Percentiles rank a stretch among this genome's conserved stretches.
These are phyloP conservation scores for Desmodus rotundus DNA, from an alignment of 2,113 vertebrate species.

Conservation along the genomic window DNA sequence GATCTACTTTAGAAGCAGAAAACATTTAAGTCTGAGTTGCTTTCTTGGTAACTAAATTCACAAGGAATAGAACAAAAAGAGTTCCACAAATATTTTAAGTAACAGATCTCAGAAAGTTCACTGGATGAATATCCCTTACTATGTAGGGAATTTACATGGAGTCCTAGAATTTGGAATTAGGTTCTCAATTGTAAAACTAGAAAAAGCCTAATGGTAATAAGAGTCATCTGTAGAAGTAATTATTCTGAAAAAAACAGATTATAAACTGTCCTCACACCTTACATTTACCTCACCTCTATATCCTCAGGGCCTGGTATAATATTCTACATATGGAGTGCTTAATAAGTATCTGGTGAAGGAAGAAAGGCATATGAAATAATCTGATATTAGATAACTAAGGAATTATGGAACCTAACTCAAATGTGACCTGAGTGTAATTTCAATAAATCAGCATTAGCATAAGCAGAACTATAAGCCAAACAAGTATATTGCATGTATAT, in stretches of 20 bases:
- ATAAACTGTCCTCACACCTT: neutral
- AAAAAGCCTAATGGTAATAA: neutral
- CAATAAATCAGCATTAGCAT: neutral
- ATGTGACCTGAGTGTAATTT: neutral
- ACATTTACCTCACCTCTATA: neutral
- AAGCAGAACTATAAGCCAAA: neutral
- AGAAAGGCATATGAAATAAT: neutral
- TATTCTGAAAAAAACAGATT: neutral
- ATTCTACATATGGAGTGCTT: neutral
- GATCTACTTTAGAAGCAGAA: constrained; percentile 24
- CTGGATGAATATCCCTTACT: neutral
- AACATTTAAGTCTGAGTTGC: constrained; percentile 2
- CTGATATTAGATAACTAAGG: neutral
- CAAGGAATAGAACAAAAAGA: neutral
- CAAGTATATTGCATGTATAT: neutral
- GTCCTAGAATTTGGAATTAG: constrained; percentile 36
- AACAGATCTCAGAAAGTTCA: neutral
- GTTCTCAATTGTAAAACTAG: constrained; percentile 19
- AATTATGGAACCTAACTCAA: neutral
- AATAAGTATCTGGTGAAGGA: constrained; percentile 33
- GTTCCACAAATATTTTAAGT: constrained; percentile 17
- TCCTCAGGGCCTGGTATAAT: neutral
- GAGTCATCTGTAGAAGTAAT: neutral
- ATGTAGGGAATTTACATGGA: neutral
- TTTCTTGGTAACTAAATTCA: constrained; percentile 32